Base-by-base conservation (phyloP, 2,888 invertebrate species). In the Microchrysa polita region DNA sequence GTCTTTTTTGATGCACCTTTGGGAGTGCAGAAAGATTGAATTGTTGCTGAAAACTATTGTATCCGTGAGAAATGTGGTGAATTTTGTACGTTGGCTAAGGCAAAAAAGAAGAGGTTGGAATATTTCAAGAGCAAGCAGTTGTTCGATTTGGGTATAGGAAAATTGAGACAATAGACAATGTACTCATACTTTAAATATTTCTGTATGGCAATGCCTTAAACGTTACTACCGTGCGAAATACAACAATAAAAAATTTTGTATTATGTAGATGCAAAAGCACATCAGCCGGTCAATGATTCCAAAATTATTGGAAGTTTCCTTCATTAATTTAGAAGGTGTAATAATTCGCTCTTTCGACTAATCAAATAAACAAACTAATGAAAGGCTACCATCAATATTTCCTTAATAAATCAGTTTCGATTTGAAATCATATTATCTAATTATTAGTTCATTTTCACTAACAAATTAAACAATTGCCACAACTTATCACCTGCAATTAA, bases 401-500 rank as follows among this genome's bases (percentile, higher is more conserved):
- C 12, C 27, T 48, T 48, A 48, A n/a, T 12, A 4, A 48, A 48
- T 48, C 12, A n/a, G 48, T 48, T 48, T 48, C 16, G 48, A 48
- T 48, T 48, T 12, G 48, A 48, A n/a, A 48, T n/a, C 48, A 10
- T 48, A 48, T 2, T 48, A 48, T 48, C 48, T 48, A 48, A 48
- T 48, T 48, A 48, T 2, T n/a, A n/a, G 48, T n/a, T 48, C 12
- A 12, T 5, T 7, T 48, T 48, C 48, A 48, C 48, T 48, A 10
- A 10, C 48, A 48, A 48, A 48, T 4, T n/a, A 48, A 12, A 48
- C 48, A 48, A 34, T 48, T 48, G 2, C 48, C 48, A 48, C 5
- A 2, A n/a, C 65, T 65, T 44, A 65, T 65, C 65, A 63, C 23
- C 61, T 22, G 65, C 27, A 65, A 65, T 65, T 65, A 65, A 65